Conservation (phyloP, 37 sponge, comb jelly and placozoan genomes). For the Halichondria panicea region DNA sequence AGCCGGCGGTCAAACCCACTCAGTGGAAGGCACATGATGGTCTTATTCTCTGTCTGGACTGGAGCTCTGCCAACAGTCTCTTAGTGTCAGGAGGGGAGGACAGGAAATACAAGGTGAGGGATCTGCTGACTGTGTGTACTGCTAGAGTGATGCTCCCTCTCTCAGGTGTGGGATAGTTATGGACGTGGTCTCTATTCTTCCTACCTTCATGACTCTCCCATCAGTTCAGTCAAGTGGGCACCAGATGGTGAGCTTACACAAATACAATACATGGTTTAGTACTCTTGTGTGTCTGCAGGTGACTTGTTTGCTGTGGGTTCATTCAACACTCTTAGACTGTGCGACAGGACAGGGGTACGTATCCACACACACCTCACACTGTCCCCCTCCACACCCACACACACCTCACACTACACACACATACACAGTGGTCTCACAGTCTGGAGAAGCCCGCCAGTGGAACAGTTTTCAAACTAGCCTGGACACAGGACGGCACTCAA, state of each 20-base stretch:
- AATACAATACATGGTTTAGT: background rate
- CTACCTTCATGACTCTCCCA: slow-evolving; percentile 87
- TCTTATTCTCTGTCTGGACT: slow-evolving; percentile 82
- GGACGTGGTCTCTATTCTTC: slow-evolving; percentile 79
- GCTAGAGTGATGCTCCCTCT: background rate
- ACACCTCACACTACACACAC: too few species aligned
- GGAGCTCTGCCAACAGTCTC: slow-evolving; percentile 80
- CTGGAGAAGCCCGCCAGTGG: slow-evolving; percentile 88
- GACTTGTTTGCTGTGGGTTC: slow-evolving; percentile 93
- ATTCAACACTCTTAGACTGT: slow-evolving; percentile 86
- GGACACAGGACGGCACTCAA: slow-evolving; percentile 91
- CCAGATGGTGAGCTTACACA: slow-evolving; percentile 72
- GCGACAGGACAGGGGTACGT: slow-evolving; percentile 94
- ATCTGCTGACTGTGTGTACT: background rate
- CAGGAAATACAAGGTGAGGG: slow-evolving; percentile 85
- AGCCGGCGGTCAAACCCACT: slow-evolving; percentile 79
- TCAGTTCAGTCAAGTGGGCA: slow-evolving; percentile 84
- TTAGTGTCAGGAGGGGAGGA: slow-evolving; percentile 97
- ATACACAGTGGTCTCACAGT: slow-evolving; percentile 94
- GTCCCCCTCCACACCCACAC: background rate
- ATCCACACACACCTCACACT: background rate
- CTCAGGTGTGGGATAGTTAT: slow-evolving; percentile 94
- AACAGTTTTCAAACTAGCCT: slow-evolving; percentile 67
- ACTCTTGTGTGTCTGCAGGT: slow-evolving; percentile 35
- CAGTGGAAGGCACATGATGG: slow-evolving; percentile 99